phyloP scores from a whole-genome alignment of 2,888 invertebrate species.

The Melinopterus prodromus region DNA sequence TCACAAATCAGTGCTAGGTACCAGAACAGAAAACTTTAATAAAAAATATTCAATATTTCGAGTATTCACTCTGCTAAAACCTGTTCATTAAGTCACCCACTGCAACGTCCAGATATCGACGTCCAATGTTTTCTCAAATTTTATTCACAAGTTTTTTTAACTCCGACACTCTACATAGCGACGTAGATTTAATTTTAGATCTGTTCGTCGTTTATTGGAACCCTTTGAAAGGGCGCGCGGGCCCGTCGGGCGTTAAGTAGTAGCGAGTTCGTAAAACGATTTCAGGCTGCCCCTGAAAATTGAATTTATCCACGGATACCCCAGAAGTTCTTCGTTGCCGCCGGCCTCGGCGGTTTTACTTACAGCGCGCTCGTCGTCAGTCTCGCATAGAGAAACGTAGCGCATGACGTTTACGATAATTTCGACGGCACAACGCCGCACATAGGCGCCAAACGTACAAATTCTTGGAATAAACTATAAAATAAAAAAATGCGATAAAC shows the following conservation, averaged over 20 bases:
- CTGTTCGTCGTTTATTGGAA: not conserved
- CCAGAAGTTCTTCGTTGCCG: conserved; percentile 39
- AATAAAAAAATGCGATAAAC: too few species aligned
- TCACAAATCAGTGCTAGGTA: too few species aligned
- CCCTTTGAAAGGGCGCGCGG: not conserved
- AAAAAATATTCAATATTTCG: too few species aligned
- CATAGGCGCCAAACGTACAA: too few species aligned
- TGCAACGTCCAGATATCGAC: not conserved
- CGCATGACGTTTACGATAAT: conserved; percentile 42
- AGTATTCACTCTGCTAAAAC: not conserved
- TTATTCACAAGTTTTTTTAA: conserved; percentile 6
- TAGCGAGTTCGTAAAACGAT: conserved; percentile 23
- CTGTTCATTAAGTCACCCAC: not conserved
- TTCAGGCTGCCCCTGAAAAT: conserved; percentile 38
- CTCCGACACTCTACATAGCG: not conserved
- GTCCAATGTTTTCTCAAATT: not conserved
- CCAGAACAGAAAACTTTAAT: too few species aligned
- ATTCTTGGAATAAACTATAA: too few species aligned
- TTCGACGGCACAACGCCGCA: conserved; percentile 23
- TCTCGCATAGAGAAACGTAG: conserved; percentile 33
- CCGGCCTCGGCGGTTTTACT: conserved; percentile 36
- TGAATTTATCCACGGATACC: conserved; percentile 39
- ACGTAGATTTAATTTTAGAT: not conserved
- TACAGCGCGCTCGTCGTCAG: conserved; percentile 22
- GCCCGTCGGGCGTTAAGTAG: not conserved